These are phyloP conservation scores for Xyrauchen texanus DNA, from an alignment of 2,113 vertebrate species.

Conservation along the genomic window DNA sequence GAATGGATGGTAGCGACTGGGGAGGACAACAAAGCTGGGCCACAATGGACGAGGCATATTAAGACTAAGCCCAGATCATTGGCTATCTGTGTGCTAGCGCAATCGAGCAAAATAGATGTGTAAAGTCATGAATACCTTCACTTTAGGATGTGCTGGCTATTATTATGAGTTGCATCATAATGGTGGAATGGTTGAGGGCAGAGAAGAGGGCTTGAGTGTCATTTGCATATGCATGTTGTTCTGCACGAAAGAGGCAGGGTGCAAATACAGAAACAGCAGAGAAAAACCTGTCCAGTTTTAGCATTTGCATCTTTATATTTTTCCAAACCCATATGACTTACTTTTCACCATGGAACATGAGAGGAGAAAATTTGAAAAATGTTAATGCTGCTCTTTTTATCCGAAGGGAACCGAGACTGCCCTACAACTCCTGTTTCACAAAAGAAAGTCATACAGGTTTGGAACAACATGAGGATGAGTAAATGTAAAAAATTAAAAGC, in stretches of 20 bases:
- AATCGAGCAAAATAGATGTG: neutral
- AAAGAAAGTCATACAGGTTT: no score
- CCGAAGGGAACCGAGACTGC: no score
- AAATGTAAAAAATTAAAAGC: no score
- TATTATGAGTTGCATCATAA: slow-evolving; percentile 25
- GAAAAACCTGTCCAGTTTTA: no score
- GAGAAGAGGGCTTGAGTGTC: slow-evolving; percentile 27
- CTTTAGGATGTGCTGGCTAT: slow-evolving; percentile 19
- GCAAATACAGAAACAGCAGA: neutral
- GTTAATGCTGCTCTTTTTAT: no score
- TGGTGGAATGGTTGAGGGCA: slow-evolving; percentile 7
- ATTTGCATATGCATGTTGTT: slow-evolving; percentile 58
- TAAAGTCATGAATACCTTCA: slow-evolving; percentile 31
- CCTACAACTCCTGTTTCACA: no score
- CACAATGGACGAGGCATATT: slow-evolving; percentile 50
- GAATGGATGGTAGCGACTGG: slow-evolving; percentile 58
- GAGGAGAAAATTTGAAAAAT: no score
- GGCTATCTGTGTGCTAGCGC: slow-evolving; percentile 10
- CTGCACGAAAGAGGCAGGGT: slow-evolving; percentile 27
- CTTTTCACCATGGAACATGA: no score
- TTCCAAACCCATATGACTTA: no score
- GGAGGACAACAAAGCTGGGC: slow-evolving; percentile 62
- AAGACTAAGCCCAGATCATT: slow-evolving; percentile 55
- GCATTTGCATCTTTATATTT: no score
- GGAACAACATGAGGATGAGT: no score